phyloP scores from a whole-genome alignment of 2,113 vertebrate genomes.

The Glaucomys volans region DNA sequence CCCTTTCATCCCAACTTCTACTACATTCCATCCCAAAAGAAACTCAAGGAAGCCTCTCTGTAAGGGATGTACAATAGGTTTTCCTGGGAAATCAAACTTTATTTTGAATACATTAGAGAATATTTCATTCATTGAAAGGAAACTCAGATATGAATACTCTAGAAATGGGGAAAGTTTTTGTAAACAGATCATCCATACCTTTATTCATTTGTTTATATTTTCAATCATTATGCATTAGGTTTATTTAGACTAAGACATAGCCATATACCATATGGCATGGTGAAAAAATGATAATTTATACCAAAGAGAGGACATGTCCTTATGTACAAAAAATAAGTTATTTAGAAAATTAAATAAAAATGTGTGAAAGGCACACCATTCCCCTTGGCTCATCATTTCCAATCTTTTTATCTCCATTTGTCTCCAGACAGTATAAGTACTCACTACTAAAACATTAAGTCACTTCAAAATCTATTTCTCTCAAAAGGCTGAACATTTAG shows the following conservation, averaged over 20 bases:
- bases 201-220: constrained; percentile 8
- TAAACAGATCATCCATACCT: background rate
- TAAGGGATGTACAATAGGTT: background rate
- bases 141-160: background rate
- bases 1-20: background rate
- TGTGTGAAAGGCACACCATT: background rate
- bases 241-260: background rate
- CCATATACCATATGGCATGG: background rate
- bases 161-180: background rate
- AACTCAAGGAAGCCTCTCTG: background rate
- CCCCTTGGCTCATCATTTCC: background rate
- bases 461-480: background rate
- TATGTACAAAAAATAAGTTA: background rate
- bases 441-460: background rate
- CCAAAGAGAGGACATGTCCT: background rate
- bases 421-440: background rate
- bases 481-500: background rate
- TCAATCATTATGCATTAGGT: background rate
- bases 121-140: constrained; percentile 6
- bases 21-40: background rate
- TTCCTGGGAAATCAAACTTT: constrained; percentile 14
- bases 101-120: background rate
- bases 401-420: too few species aligned
- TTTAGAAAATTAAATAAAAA: background rate
- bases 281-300: background rate